phyloP scores from a whole-genome alignment of 2,113 vertebrate species.

The Oncorhynchus kisutch region DNA sequence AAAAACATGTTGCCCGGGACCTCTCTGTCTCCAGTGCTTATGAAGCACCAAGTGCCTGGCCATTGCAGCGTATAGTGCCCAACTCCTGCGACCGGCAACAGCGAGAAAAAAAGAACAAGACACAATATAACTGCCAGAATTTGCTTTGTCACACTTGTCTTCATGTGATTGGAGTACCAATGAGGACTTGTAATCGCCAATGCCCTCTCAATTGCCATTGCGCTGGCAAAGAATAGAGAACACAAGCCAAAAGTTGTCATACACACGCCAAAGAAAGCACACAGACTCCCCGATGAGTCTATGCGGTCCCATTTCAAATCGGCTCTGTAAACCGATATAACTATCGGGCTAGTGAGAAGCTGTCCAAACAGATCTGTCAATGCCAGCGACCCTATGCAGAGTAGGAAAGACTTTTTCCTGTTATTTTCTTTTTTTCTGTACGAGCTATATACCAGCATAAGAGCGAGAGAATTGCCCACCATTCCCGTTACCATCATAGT shows the following conservation, averaged over 20 bases:
- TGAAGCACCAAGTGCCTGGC: conserved; percentile 98
- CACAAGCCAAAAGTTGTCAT: conserved; percentile 95
- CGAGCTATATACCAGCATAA: conserved; percentile 83
- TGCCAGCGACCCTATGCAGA: conserved; percentile 93
- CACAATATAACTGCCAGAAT: conserved; percentile 80
- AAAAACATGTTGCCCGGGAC: conserved; percentile 78
- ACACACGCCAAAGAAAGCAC: conserved; percentile 88
- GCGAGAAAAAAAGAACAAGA: conserved; percentile 78
- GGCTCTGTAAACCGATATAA: conserved; percentile 89
- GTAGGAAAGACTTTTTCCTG: conserved; percentile 86
- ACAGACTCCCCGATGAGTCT: conserved; percentile 82
- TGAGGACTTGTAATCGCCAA: conserved; percentile 89
- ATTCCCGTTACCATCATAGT: conserved; percentile 91
- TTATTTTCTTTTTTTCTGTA: conserved; percentile 84
- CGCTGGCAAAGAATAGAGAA: conserved; percentile 88
- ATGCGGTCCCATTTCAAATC: conserved; percentile 76
- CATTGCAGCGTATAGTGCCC: conserved; percentile 88
- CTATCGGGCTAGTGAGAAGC: conserved; percentile 89
- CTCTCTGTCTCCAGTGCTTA: conserved; percentile 72
- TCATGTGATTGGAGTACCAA: conserved; percentile 92
- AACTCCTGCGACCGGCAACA: conserved; percentile 83
- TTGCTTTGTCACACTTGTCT: conserved; percentile 77
- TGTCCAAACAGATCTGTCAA: conserved; percentile 90
- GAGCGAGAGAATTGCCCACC: conserved; percentile 89
- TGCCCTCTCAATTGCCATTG: conserved; percentile 90